Evolutionary conservation across 2,113 vertebrate species (phyloP).

Genomic region (Lagenorhynchus albirostris): DNA sequence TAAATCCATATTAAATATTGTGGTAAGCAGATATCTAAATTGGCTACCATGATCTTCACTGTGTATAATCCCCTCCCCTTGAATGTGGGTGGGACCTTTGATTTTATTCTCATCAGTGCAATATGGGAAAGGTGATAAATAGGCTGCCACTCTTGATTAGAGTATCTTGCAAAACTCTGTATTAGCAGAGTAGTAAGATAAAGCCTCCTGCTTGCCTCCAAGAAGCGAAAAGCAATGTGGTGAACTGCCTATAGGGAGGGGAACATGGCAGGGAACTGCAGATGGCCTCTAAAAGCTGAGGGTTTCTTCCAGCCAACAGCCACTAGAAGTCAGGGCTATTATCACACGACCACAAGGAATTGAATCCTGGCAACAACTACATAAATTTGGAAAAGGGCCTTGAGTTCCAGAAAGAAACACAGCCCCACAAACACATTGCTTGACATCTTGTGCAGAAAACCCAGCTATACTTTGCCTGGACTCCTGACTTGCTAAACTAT

Average conservation of each 20-base stretch:
- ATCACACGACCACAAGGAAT: neutral
- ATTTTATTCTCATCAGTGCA: neutral
- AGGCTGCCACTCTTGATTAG: neutral
- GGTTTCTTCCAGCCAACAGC: neutral
- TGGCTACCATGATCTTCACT: neutral
- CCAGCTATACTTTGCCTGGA: neutral
- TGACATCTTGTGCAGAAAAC: neutral
- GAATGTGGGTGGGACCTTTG: neutral
- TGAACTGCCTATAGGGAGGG: neutral
- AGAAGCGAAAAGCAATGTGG: neutral
- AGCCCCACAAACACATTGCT: neutral
- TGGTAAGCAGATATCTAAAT: neutral
- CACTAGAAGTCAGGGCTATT: neutral
- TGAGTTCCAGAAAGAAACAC: neutral
- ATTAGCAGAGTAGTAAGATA: neutral
- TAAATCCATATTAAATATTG: neutral
- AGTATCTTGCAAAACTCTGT: neutral
- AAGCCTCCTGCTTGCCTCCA: neutral
- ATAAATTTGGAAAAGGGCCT: neutral
- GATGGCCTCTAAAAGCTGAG: neutral
- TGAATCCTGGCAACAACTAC: neutral
- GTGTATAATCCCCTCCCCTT: neutral
- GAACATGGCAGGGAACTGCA: neutral
- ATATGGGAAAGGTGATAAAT: neutral
- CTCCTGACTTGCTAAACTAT: neutral